Evolutionary conservation across 2,797 vertebrate genomes (phyloP), one percentile per base, ranked within the genome.

Genomic region (Leptoclinus maculatus): DNA sequence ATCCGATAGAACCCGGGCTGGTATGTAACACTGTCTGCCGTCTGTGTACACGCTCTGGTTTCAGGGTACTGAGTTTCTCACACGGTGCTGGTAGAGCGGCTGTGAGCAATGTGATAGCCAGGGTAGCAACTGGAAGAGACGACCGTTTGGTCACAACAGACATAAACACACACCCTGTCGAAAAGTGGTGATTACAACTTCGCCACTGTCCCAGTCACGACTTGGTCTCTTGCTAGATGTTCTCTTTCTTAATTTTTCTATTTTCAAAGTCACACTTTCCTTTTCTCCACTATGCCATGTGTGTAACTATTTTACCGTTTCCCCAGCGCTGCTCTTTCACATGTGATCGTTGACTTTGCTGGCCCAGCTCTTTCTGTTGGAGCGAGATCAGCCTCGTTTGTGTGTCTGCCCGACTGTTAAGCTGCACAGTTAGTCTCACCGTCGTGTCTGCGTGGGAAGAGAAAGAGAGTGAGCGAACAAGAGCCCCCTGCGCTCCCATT

Each of bases 171-270:
- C 83, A 83, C 75, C 79, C 84, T 71, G 82, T 69, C 69, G 88
- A 85, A 89, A 91, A 86, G 87, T 64, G 29, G 78, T 89, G 83
- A 91, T 93, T 91, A 88, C 81, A 81, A 73, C 79, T 79, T 77
- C 7, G 7, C 36, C 74, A 27, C 73, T 17, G 59, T 80, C 80
- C 5, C 14, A 32, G 32, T 77, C 66, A 51, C 70, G 66, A 3
- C 67, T 47, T 21, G 39, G 51, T 27, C 53, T 76, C 21, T 76
- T 36, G 29, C 23, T 39, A 3, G 16, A 25, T n/a, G 49, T 29
- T 64, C 25, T 71, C 32, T 23, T 38, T 56, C 58, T 67, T 25
- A 1, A 7, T 32, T 32, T 36, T 45, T 43, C 43, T 65, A 17
- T 59, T 68, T 68, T 57, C 16, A 66, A 38, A 43, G 12, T 59